Base-by-base conservation (phyloP, 2,888 invertebrate genomes). In the Sacculina carcini region DNA sequence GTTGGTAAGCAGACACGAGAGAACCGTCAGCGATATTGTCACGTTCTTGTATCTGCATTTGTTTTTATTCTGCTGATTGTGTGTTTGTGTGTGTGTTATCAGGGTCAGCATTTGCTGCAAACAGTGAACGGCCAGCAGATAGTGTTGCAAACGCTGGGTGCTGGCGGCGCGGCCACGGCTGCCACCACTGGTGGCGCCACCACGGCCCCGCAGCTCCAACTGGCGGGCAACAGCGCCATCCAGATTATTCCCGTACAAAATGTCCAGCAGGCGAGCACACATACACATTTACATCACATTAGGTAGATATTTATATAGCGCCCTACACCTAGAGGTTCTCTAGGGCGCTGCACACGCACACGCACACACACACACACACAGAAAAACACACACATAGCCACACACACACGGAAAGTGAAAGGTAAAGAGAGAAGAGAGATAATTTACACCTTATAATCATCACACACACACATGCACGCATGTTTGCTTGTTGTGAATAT, bases 161-260 rank as follows among this genome's bases (percentile, higher is more conserved):
- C 54, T 14, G 29, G 36, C 21, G 50, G 51, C 12, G 48, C 42
- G 59, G 60, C 51, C 51, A 55, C 62, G 12, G 73, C 76, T 3
- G 68, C 74, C 2, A 73, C 75, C 6, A 73, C 71, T 56, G 71
- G 74, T 0, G 51, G 50, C 19, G 50, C 52, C 10, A 75, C 75
- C 57, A 73, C 73, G 47, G 60, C 77, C 31, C 76, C 76, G 60
- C 79, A 78, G 58, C 71, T 81, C 32, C 80, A 80, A 69, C 78
- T 80, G 0, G 67, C 42, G 1, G 42, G 42, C n/a, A 16, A 10
- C 2, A 26, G 16, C 3, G n/a, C 23, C 2, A 28, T 42, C 2
- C 42, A 42, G 14, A 42, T 42, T 28, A 42, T 42, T 16, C 42
- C 42, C 26, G 16, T 42, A 2, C 42, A 42, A 10, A 42, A 42